Percentiles rank a stretch among this genome's conserved stretches.
These are phyloP conservation scores for Hypomecis atomaria DNA, from an alignment of 2,888 invertebrate genomes.

Conservation along the genomic window DNA sequence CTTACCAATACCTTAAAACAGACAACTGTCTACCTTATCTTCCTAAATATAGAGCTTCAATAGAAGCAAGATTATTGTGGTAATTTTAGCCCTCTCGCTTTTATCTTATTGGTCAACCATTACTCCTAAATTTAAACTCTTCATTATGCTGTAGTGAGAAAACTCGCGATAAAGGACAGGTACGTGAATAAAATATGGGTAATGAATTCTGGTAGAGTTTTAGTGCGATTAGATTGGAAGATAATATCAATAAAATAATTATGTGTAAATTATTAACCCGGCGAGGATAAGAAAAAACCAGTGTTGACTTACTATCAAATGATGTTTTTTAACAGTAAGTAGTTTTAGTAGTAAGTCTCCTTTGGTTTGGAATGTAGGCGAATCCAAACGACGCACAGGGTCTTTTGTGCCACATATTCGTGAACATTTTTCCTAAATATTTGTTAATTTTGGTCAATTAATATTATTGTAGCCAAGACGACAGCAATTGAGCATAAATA, in stretches of 20 bases:
- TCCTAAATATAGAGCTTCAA: slow-evolving; percentile 40
- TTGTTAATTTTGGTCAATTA: too few species aligned
- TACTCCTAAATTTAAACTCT: slow-evolving; percentile 85
- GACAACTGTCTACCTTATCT: slow-evolving; percentile 53
- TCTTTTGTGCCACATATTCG: too few species aligned
- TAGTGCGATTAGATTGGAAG: slow-evolving; percentile 1
- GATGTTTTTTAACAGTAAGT: too few species aligned
- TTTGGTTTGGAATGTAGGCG: too few species aligned
- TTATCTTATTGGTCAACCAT: slow-evolving; percentile 85
- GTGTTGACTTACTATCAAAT: too few species aligned
- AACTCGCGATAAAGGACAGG: slow-evolving; percentile 75
- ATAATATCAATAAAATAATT: neutral
- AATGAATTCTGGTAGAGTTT: slow-evolving; percentile 77
- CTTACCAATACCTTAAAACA: slow-evolving; percentile 40
- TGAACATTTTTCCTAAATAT: too few species aligned
- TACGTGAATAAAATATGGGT: slow-evolving; percentile 78
- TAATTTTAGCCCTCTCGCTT: slow-evolving; percentile 75
- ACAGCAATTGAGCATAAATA: too few species aligned
- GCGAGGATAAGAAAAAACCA: too few species aligned
- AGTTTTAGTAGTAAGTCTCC: too few species aligned
- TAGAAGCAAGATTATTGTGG: slow-evolving; percentile 46
- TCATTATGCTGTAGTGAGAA: slow-evolving; percentile 83
- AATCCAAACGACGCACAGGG: too few species aligned
- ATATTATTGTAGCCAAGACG: too few species aligned
- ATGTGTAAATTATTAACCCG: too few species aligned